Evolutionary conservation across 2,888 invertebrate genomes (phyloP), one percentile per base, ranked within the genome.

Genomic region (Gastracanthus pulcherrimus): DNA sequence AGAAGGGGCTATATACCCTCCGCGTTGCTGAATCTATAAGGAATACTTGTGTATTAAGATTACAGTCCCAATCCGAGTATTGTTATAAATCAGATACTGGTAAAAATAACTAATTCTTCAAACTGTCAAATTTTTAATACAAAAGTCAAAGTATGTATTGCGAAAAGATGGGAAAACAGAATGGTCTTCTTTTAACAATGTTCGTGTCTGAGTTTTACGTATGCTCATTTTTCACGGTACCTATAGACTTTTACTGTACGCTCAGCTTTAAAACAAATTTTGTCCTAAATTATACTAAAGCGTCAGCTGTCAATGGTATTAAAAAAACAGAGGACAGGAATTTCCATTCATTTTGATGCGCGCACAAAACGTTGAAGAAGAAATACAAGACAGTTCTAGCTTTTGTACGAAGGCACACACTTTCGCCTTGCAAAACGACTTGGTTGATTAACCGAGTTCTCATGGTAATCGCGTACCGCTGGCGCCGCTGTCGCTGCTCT

Each of bases 361-460:
- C 31, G 9, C n/a, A 62, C 34, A n/a, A 62, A 31, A n/a, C 55
- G 6, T 9, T 26, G 31, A 55, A 29, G 71, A 71, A 71, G 55
- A 71, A 71, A 58, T 71, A 58, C 38, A 58, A 58, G 34, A n/a
- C 51, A 36, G 11, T 58, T 31, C 9, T 11, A 13, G 38, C 58
- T 71, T 38, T 58, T 36, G 38, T 26, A n/a, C 26, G 55, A 58
- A 58, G 55, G 45, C n/a, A 26, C 38, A 36, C 31, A 71, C 71
- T 71, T 71, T 71, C 69, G 69, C 34, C 58, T 58, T 58, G 71
- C 58, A 64, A 75, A 75, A 51, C 62, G 51, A 75, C 75, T 75
- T 64, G 19, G 75, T 64, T 75, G 75, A 75, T 75, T 75, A 75
- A 75, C 75, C 75, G 62, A 75, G 75, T 75, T 75, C 75, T 62